phyloP scores from a whole-genome alignment of 2,797 vertebrate genomes.

The Rhadinocentrus ornatus region DNA sequence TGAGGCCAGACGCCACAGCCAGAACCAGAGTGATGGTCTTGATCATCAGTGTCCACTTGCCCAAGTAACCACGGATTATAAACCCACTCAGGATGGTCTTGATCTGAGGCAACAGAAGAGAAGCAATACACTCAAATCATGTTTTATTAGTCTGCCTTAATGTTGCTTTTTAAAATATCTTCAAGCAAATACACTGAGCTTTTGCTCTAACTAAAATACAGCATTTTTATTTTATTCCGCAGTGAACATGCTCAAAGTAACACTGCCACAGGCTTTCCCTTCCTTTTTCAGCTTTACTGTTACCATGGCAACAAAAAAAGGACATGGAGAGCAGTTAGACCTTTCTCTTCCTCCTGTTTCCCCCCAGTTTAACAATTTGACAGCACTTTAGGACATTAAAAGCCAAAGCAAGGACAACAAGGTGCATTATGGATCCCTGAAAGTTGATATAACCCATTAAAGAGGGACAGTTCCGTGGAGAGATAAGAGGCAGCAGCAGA shows the following conservation, averaged over 20 bases:
- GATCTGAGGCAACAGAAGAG: slow-evolving; percentile 82
- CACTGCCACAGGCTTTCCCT: no score
- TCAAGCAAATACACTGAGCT: no score
- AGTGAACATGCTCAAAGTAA: no score
- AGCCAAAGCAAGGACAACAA: background rate
- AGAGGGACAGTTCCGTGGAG: background rate
- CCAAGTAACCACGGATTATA: slow-evolving; percentile 98
- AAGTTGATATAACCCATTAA: background rate
- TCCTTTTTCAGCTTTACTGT: slow-evolving; percentile 2
- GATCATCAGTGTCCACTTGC: slow-evolving; percentile 99
- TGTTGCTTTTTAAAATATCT: no score
- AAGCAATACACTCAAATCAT: background rate
- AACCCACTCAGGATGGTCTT: slow-evolving; percentile 99
- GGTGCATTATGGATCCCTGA: background rate
- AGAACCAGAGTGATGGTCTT: slow-evolving; percentile 98
- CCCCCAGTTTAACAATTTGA: slow-evolving; percentile 5
- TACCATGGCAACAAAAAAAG: slow-evolving; percentile 36
- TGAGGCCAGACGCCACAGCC: slow-evolving; percentile 97
- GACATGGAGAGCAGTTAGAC: no score
- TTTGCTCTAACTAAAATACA: no score
- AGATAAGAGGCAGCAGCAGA: no score
- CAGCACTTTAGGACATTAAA: slow-evolving; percentile 22
- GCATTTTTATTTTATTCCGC: no score
- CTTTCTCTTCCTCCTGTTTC: no score
- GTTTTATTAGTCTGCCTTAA: no score